These are phyloP conservation scores for Fundulus diaphanus DNA, from an alignment of 2,797 vertebrate genomes.

Conservation along the genomic window DNA sequence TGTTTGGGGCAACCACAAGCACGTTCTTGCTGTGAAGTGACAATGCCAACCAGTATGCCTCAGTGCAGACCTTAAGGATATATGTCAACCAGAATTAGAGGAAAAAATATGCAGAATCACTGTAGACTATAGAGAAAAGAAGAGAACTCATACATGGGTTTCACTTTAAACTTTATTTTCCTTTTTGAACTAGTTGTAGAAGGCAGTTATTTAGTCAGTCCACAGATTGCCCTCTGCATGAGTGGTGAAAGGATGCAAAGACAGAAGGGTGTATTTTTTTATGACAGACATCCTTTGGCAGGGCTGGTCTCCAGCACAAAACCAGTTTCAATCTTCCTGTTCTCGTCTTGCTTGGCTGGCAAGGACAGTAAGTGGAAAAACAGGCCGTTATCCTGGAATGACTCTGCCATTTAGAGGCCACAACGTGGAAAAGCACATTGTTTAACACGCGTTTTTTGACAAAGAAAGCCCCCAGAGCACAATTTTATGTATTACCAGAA, in stretches of 20 bases:
- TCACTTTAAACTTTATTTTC: conserved; percentile 17
- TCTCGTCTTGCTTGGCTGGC: conserved; percentile 39
- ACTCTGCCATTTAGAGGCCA: not conserved
- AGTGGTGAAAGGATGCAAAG: conserved; percentile 34
- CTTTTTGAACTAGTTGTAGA: conserved; percentile 12
- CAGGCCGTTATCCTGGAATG: conserved; percentile 50
- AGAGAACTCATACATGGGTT: not conserved
- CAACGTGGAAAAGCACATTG: conserved; percentile 3
- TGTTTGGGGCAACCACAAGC: not conserved
- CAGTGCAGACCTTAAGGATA: conserved; percentile 5
- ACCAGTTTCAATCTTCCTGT: conserved; percentile 33
- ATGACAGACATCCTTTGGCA: conserved; percentile 52
- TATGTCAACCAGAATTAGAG: conserved; percentile 13
- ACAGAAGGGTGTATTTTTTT: conserved; percentile 16
- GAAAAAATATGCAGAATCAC: not conserved
- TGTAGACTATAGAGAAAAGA: not conserved
- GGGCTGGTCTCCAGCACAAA: conserved; percentile 23
- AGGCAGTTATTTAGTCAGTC: conserved; percentile 12
- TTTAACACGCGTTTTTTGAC: conserved; percentile 22
- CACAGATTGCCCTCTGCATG: conserved; percentile 31
- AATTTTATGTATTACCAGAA: conserved; percentile 14
- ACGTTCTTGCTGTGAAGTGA: not conserved
- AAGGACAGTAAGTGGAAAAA: conserved; percentile 53
- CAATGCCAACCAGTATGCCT: not conserved
- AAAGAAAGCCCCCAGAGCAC: conserved; percentile 7